Percentiles rank a stretch among this genome's conserved stretches.
Evolutionary conservation across 2,113 vertebrate species (phyloP).

Genomic region (Leucopternis melanops): DNA sequence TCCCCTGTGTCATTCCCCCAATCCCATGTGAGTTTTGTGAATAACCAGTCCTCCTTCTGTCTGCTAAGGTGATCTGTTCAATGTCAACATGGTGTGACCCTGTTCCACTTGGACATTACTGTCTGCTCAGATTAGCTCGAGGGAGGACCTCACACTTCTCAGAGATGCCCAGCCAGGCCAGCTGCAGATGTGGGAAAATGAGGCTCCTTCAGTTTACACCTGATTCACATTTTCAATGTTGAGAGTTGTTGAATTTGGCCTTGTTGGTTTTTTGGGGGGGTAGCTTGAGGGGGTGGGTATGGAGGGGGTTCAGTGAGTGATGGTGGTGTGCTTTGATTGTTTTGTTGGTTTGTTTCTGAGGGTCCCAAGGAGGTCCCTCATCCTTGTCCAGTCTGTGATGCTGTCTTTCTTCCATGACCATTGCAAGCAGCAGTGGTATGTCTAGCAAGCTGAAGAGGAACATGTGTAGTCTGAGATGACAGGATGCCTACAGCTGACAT

Average conservation of each 20-base stretch:
- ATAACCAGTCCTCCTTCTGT: background rate
- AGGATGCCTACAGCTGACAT: background rate
- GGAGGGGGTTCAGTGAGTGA: background rate
- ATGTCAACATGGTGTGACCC: background rate
- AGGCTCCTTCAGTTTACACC: background rate
- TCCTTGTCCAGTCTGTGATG: background rate
- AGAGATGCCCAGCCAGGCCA: background rate
- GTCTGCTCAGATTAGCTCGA: background rate
- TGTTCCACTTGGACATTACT: background rate
- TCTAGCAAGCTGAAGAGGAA: background rate
- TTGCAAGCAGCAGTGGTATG: background rate
- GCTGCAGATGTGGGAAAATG: background rate
- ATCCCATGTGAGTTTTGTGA: accelerated
- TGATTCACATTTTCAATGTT: background rate
- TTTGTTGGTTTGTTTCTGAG: background rate
- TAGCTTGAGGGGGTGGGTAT: too few relatives aligned
- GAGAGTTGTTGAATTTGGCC: background rate
- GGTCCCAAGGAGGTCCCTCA: background rate
- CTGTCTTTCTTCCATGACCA: background rate
- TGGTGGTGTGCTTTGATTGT: background rate
- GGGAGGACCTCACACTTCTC: background rate
- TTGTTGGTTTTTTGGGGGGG: background rate
- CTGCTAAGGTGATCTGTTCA: background rate
- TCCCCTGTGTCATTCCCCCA: background rate
- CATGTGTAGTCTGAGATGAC: background rate